Conservation (phyloP, 2,888 invertebrate species). For the Tetragonula carbonaria region DNA sequence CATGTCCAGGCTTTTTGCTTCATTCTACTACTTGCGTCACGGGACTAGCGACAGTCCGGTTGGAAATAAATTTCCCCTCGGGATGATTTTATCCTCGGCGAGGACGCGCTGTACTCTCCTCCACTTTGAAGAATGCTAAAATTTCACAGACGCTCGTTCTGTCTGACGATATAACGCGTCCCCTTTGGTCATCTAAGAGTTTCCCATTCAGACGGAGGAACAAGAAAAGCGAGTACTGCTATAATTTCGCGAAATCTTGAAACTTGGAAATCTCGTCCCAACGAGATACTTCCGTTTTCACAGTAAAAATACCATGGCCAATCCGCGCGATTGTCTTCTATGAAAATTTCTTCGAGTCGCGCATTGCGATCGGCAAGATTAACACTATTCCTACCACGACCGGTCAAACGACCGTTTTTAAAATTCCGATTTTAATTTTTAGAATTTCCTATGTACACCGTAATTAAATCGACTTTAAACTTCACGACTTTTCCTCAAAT, state of each 20-base stretch:
- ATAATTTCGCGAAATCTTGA: conserved; percentile 41
- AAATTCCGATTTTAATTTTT: too few relatives aligned
- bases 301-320: conserved; percentile 21
- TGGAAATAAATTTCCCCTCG: conserved; percentile 26
- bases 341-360: not conserved
- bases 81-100: not conserved
- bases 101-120: not conserved
- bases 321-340: conserved; percentile 1
- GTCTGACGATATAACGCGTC: conserved; percentile 28
- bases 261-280: conserved; percentile 21
- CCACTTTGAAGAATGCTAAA: conserved; percentile 13
- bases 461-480: too few relatives aligned
- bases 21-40: not conserved
- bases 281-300: conserved; percentile 9
- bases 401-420: too few relatives aligned
- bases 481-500: too few relatives aligned
- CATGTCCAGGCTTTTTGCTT: not conserved
- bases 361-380: conserved; percentile 18
- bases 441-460: too few relatives aligned
- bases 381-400: too few relatives aligned
- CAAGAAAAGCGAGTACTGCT: conserved; percentile 27
- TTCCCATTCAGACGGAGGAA: conserved; percentile 33
- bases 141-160: conserved; percentile 38
- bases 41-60: not conserved
- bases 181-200: conserved; percentile 29